These are phyloP conservation scores for Brotula barbata DNA, from an alignment of 2,797 vertebrate species.

Conservation along the genomic window DNA sequence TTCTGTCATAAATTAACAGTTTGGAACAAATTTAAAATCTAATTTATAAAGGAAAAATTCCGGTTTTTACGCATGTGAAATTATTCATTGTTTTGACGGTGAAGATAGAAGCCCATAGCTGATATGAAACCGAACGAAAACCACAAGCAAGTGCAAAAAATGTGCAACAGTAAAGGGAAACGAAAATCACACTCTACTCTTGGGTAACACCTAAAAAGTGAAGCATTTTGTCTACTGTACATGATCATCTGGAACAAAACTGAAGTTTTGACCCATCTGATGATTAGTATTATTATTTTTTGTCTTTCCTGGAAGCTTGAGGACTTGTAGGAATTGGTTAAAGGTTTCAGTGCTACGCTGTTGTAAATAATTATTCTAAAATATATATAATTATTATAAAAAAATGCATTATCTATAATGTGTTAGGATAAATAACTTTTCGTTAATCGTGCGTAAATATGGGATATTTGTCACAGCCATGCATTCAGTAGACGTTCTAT, in stretches of 20 bases:
- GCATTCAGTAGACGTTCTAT: background rate
- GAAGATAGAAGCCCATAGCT: conserved; percentile 51
- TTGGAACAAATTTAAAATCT: too few species aligned
- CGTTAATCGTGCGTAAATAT: background rate
- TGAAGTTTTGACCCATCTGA: background rate
- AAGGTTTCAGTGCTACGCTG: too few species aligned
- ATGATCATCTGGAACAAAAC: background rate
- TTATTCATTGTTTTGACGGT: conserved; percentile 65
- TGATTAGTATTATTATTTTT: too few species aligned
- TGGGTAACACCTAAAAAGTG: too few species aligned
- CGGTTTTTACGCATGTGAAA: conserved; percentile 56
- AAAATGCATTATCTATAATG: background rate
- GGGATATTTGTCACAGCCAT: background rate
- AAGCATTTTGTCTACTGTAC: too few species aligned
- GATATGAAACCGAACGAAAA: conserved; percentile 74
- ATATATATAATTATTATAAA: background rate
- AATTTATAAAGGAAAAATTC: too few species aligned
- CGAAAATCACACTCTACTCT: conserved; percentile 33
- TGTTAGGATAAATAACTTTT: background rate
- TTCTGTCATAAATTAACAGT: conserved; percentile 18
- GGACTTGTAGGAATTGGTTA: background rate
- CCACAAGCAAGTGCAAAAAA: conserved; percentile 69
- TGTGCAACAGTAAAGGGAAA: conserved; percentile 57
- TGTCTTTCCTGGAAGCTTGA: background rate
- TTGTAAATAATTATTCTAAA: too few species aligned